These are phyloP conservation scores for Drosophila atroscutellata DNA, from an alignment of 2,888 invertebrate species.

Conservation along the genomic window DNA sequence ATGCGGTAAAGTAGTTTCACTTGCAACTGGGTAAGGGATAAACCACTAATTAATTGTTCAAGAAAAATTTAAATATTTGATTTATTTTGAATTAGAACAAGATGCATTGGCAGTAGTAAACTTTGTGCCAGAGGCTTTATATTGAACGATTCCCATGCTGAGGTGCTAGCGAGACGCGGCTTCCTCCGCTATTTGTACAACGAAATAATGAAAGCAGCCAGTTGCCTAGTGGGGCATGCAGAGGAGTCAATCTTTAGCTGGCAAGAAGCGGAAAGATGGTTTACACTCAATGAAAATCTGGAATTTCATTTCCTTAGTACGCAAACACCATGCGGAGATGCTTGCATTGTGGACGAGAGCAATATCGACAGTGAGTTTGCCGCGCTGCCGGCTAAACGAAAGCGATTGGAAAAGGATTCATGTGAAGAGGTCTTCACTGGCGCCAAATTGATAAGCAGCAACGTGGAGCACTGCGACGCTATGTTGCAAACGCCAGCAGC, in stretches of 20 bases:
- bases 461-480: conserved; percentile 50
- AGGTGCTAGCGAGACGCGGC: conserved; percentile 93
- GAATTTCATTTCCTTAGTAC: conserved; percentile 94
- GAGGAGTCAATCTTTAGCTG: conserved; percentile 82
- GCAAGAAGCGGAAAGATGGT: conserved; percentile 80
- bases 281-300: conserved; percentile 86
- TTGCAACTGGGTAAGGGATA: conserved; percentile 85
- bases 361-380: not conserved
- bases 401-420: conserved; percentile 26
- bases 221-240: conserved; percentile 39
- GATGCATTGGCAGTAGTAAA: conserved; percentile 92
- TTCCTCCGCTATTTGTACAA: conserved; percentile 91
- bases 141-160: conserved; percentile 96
- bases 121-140: conserved; percentile 89
- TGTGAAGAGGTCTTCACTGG: conserved; percentile 88
- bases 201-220: conserved; percentile 85
- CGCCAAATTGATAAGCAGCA: conserved; percentile 90
- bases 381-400: conserved; percentile 42
- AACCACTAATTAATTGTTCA: not conserved
- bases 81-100: conserved; percentile 89
- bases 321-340: conserved; percentile 97
- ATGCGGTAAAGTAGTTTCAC: conserved; percentile 88
- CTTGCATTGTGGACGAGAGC: conserved; percentile 89
- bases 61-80: not conserved
- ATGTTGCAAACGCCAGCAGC: conserved; percentile 90